These are phyloP conservation scores for Leptinotarsa texana DNA, from an alignment of 1,140 invertebrate genomes.

Conservation along the genomic window DNA sequence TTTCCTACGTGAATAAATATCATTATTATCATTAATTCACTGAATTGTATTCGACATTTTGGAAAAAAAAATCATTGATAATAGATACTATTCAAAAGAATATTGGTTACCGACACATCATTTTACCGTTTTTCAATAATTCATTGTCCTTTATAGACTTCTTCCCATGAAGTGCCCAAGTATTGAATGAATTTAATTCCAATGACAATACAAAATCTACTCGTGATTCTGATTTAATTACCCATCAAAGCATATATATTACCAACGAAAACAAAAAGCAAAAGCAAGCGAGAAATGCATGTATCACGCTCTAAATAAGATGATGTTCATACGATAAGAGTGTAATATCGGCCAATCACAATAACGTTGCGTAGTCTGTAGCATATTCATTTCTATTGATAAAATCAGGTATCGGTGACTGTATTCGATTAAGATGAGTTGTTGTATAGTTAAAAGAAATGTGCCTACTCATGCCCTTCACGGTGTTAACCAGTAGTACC, in stretches of 20 bases:
- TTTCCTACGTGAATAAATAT: too few relatives aligned
- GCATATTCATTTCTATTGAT: slow-evolving; percentile 23
- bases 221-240: slow-evolving; percentile 1
- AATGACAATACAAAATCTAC: neutral
- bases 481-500: slow-evolving; percentile 14
- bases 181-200: neutral
- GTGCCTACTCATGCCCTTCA: slow-evolving; percentile 10
- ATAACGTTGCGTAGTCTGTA: slow-evolving; percentile 15
- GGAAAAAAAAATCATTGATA: too few relatives aligned
- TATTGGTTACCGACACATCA: too few relatives aligned
- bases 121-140: too few relatives aligned
- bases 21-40: too few relatives aligned
- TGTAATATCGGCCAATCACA: slow-evolving; percentile 17
- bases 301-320: slow-evolving; percentile 28
- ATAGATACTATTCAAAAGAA: too few relatives aligned
- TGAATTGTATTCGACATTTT: too few relatives aligned
- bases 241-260: slow-evolving; percentile 5
- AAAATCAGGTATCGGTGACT: slow-evolving; percentile 23
- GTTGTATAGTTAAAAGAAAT: slow-evolving; percentile 11
- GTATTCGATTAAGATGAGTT: slow-evolving; percentile 32
- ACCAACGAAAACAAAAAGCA: neutral
- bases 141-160: too few relatives aligned
- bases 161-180: neutral
- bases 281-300: slow-evolving; percentile 2
- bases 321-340: slow-evolving; percentile 22